Evolutionary conservation across 1,140 invertebrate species (phyloP).

Genomic region (Capitella teleta): DNA sequence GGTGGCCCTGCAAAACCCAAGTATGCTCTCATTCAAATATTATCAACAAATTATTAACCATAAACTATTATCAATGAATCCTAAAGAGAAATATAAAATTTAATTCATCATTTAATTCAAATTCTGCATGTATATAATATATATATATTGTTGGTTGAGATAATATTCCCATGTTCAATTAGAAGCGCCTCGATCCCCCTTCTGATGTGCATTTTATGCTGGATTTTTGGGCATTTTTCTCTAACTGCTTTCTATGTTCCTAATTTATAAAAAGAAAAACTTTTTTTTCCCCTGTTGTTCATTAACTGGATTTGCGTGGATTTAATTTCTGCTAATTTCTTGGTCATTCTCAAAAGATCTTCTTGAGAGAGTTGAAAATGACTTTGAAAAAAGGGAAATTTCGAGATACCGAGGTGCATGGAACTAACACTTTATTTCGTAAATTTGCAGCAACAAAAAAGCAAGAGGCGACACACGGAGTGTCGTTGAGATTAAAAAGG

Average conservation of each 20-base stretch:
- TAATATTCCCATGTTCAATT: neutral
- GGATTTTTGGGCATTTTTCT: neutral
- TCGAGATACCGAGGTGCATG: neutral
- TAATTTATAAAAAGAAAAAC: too few species aligned
- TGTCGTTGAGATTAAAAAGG: neutral
- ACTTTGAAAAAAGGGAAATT: neutral
- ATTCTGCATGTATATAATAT: neutral
- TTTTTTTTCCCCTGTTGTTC: too few species aligned
- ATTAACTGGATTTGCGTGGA: too few species aligned
- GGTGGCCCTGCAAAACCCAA: conserved; percentile 22
- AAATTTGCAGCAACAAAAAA: neutral
- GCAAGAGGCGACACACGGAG: too few species aligned
- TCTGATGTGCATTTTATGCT: neutral
- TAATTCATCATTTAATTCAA: neutral
- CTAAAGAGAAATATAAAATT: neutral
- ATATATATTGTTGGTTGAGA: neutral
- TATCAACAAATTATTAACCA: neutral
- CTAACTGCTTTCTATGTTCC: too few species aligned
- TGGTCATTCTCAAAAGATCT: neutral
- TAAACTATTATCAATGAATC: neutral
- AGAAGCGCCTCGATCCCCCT: neutral
- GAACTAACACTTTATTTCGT: neutral
- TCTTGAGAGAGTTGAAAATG: neutral
- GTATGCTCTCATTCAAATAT: conserved; percentile 17
- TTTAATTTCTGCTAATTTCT: neutral